Base-by-base conservation (phyloP, 2,888 invertebrate genomes). In the Odontocolon sp. region DNA sequence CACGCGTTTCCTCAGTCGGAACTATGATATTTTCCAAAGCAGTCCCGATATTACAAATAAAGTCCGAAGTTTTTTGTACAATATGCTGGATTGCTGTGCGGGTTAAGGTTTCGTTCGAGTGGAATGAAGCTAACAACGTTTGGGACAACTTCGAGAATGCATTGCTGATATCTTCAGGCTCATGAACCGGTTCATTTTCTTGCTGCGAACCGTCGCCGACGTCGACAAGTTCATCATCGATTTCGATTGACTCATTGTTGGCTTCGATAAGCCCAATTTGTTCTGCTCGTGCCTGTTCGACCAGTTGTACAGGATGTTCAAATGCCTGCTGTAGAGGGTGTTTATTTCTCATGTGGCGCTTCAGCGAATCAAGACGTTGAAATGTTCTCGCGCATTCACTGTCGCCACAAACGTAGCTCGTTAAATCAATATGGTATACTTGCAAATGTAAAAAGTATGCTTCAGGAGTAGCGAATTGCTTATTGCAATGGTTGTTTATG, bases 301-400 rank as follows among this genome's bases (percentile, higher is more conserved):
- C 61, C 36, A 52, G 16, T 40, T 28, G 11, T 52, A 14, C 18
- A 16, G 70, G 40, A 9, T 21, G 52, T 31, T 52, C 16, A 23
- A 26, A 3, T 36, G 26, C n/a, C 23, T 52, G 47, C 16, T 9
- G 1, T 36, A 21, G 26, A 52, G 61, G 38, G 31, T 70, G 70
- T 50, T 59, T 38, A 28, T 59, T 59, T 59, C 14, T 38, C 54
- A 61, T 59, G 16, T 52, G 61, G 9, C 70, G 70, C 36, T 61
- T 50, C 4, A 50, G 52, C 5, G 61, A 70, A 52, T 61, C 59
- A 5, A 70, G 52, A 52, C 59, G 70, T 52, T 61, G 61, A 70
- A 70, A 70, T 18, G 40, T 56, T 36, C 42, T 42, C 31, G 18
- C 61, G 28, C 70, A 70, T 6, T 36, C 11, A 18, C 6, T 14